A percentile compares a stretch with the other conserved stretches of the same genome.
These are phyloP conservation scores for Sebastes minor DNA, from an alignment of 2,797 vertebrate genomes.

Conservation along the genomic window DNA sequence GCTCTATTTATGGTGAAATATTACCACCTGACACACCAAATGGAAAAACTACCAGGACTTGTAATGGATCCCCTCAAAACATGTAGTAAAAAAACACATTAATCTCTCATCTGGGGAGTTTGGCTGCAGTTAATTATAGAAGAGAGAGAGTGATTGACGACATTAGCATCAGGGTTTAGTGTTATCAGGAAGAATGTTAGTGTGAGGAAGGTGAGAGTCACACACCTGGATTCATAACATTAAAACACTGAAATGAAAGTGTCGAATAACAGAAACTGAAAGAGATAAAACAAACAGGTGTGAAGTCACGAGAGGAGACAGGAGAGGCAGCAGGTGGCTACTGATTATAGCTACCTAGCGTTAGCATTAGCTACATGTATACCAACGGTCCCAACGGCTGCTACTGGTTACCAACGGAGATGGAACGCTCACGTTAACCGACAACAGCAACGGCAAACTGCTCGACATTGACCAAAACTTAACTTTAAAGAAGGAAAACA, in stretches of 20 bases:
- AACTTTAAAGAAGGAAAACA: too few relatives aligned
- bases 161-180: neutral
- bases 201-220: slow-evolving; percentile 34
- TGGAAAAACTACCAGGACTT: neutral
- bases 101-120: neutral
- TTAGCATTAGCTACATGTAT: too few relatives aligned
- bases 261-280: neutral
- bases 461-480: too few relatives aligned
- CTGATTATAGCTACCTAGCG: neutral
- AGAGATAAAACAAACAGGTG: neutral
- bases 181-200: slow-evolving; percentile 11
- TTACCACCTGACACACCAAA: too few relatives aligned
- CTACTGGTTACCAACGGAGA: too few relatives aligned
- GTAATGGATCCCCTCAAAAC: neutral
- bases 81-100: neutral
- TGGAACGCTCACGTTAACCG: too few relatives aligned
- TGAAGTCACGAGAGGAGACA: neutral
- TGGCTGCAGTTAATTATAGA: neutral
- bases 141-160: neutral
- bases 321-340: slow-evolving; percentile 16
- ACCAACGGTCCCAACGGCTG: too few relatives aligned
- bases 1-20: neutral
- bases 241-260: neutral
- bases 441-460: rapidly evolving
- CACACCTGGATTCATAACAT: slow-evolving; percentile 25